Evolutionary conservation across 2,797 vertebrate species (phyloP).

Genomic region (Eulemur mongoz): DNA sequence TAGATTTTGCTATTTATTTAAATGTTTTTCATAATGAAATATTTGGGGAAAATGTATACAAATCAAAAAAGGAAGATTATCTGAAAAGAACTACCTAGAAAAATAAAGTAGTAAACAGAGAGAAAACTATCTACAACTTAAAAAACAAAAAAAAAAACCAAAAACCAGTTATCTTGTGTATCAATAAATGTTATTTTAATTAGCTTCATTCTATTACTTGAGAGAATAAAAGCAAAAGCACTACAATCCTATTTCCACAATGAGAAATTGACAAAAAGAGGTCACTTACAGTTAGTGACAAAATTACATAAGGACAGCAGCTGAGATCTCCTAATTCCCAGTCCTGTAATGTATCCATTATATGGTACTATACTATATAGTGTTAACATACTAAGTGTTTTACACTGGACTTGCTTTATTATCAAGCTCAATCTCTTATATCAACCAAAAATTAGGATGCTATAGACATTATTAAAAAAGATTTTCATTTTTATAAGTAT

Average conservation of each 20-base stretch:
- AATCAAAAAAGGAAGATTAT: background rate
- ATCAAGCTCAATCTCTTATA: background rate
- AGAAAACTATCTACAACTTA: background rate
- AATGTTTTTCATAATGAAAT: slow-evolving; percentile 39
- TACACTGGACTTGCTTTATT: background rate
- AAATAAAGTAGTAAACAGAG: slow-evolving; percentile 9
- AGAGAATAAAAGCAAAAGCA: background rate
- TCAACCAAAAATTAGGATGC: background rate
- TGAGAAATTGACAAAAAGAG: background rate
- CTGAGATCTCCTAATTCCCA: background rate
- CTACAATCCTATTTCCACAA: slow-evolving; percentile 4
- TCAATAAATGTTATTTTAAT: slow-evolving; percentile 25
- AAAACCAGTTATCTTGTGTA: background rate
- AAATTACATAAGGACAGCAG: background rate
- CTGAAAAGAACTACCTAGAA: slow-evolving; percentile 31
- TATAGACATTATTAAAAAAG: background rate
- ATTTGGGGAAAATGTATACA: background rate
- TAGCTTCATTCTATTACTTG: background rate
- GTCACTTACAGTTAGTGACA: background rate
- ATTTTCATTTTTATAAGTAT: background rate
- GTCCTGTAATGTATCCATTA: background rate
- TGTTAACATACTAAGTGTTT: background rate
- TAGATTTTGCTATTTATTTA: background rate
- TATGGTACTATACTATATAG: background rate
- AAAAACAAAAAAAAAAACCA: background rate